Evolutionary conservation across 2,888 invertebrate genomes (phyloP).

Genomic region (Gonocerus acuteangulatus): DNA sequence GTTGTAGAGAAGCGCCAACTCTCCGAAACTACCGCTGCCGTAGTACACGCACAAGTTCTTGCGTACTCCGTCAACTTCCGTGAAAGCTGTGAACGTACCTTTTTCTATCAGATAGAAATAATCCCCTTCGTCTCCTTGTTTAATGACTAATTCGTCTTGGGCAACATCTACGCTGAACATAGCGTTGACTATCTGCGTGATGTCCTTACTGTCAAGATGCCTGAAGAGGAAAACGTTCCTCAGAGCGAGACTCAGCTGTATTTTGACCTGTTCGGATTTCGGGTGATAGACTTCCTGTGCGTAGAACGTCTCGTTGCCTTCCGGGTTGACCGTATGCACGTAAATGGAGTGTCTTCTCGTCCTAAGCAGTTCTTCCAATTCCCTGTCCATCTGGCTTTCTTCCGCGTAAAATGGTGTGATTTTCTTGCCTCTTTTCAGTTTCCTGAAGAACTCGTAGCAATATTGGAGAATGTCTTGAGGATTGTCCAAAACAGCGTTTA

Average conservation of each 20-base stretch:
- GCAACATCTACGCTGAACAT: conserved; percentile 91
- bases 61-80: conserved; percentile 48
- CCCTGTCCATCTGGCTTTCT: no score
- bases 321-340: conserved; percentile 95
- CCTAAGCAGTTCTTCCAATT: no score
- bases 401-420: no score
- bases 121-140: conserved; percentile 94
- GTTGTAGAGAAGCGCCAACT: conserved; percentile 93
- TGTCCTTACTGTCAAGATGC: conserved; percentile 62
- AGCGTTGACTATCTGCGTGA: conserved; percentile 90
- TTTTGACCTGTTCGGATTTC: conserved; percentile 89
- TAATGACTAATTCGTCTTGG: conserved; percentile 81
- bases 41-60: conserved; percentile 75
- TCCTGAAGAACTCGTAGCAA: no score
- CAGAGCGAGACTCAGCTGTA: conserved; percentile 82
- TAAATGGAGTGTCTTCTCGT: conserved; percentile 83
- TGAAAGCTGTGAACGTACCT: conserved; percentile 68
- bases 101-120: conserved; percentile 94
- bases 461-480: no score
- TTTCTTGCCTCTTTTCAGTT: no score
- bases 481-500: no score
- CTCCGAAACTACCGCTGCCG: conserved; percentile 86
- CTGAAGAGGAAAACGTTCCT: conserved; percentile 88
- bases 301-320: conserved; percentile 75
- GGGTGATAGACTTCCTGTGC: conserved; percentile 59